Evolutionary conservation across 2,113 vertebrate species (phyloP), one percentile per base, ranked within the genome.

Genomic region (Gila orcuttii): DNA sequence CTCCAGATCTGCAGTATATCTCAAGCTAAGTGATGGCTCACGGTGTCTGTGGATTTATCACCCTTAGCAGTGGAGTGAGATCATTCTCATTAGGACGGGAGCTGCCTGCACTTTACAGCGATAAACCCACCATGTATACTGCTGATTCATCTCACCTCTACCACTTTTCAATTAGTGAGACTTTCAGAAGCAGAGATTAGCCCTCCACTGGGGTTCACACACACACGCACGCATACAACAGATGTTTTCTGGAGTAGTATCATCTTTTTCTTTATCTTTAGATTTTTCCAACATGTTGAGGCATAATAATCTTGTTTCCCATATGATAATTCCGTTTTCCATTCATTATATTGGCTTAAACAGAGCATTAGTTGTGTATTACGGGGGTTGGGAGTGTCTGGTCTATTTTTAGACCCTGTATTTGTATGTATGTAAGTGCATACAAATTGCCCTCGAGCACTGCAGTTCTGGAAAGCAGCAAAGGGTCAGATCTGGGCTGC

Each of bases 351-450:
- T 55, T 33, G 71, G 69, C 17, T 50, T 52, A 74, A 80, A 47
- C 39, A 12, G 10, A 79, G 77, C 71, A 55, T 82, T 75, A 52
- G 19, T 13, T 50, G 3, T 17, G 6, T 71, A 45, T 84, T 78
- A 83, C 2, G 50, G 79, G 79, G 75, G 15, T 39, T 39, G 60
- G 42, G 45, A 79, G 59, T 66, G 33, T 85, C 36, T 55, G 74
- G 71, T 85, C 83, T 89, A 87, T 87, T 85, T 89, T 87, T 87
- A 86, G 83, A 76, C 7, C 50, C 3, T 6, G 15, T 21, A n/a
- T 75, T 11, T 69, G 25, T 62, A 15, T 73, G 45, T 45, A 19
- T 64, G 12, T 25, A 23, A 6, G 45, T 47, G 23, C 42, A 50
- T 47, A 55, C 68, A 50, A 73, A 57, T 84, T 79, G 25, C 85